Evolutionary conservation across 2,888 invertebrate genomes (phyloP), one percentile per base, ranked within the genome.

Genomic region (Phaonia tiefii): DNA sequence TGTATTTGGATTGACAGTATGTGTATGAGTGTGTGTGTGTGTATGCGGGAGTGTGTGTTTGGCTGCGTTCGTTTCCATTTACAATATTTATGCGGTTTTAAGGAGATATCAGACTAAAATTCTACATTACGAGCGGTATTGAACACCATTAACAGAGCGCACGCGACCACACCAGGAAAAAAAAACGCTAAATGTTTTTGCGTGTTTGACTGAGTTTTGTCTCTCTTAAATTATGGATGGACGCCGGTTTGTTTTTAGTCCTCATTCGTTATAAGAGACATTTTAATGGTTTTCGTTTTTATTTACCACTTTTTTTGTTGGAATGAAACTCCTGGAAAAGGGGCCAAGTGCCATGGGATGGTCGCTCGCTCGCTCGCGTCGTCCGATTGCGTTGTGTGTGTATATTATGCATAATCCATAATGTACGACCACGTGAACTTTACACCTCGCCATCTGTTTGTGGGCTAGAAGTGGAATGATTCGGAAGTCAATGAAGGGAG

Each of bases 371-470:
- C 17, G 46, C 7, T n/a, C 42, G 4, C 46, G n/a, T n/a, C 46
- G 15, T 42, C 15, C 7, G 46, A 2, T 42, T 46, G 46, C 1
- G n/a, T n/a, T n/a, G n/a, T n/a, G n/a, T n/a, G 4, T 75, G 75
- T 79, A 73, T 76, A 80, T 80, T 73, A 76, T 80, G 76, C 80
- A 80, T 76, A 76, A 80, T 80, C 80, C 80, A 76, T 80, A 80
- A 80, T 73, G 46, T 58, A 73, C 46, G 75, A 75, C 75, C 78
- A 87, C 88, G 88, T 89, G 88, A 89, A 89, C 88, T 85, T 89
- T 89, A 88, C 89, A 89, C 89, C 89, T 88, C 85, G 84, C 85
- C 88, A 86, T 86, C 86, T 87, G 87, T 85, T 85, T 72, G 71
- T 58, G 83, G 82, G 58, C 82, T 65, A 72, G 81, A 78, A 67